Evolutionary conservation across 2,797 vertebrate species (phyloP).

Genomic region (Hephaestus fuliginosus): DNA sequence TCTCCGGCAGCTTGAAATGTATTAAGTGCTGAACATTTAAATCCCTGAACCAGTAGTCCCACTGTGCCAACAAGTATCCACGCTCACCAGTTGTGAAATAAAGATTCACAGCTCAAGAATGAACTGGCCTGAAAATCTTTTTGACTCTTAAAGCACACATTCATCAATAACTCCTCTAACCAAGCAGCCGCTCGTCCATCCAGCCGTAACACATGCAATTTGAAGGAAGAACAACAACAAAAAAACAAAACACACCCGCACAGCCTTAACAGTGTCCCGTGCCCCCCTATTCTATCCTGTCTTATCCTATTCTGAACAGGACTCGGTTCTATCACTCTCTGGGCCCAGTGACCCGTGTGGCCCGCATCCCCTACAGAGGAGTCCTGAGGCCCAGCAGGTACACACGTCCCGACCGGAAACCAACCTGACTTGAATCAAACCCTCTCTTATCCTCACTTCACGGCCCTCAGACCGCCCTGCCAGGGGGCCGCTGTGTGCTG

Average conservation of each 20-base stretch:
- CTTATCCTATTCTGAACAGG: conserved; percentile 93
- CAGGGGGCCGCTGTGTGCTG: conserved; percentile 60
- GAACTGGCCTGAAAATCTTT: conserved; percentile 39
- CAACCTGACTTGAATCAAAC: conserved; percentile 75
- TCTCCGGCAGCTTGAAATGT: conserved; percentile 52
- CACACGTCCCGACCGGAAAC: conserved; percentile 80
- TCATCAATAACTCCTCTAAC: conserved; percentile 57
- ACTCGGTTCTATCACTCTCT: conserved; percentile 99
- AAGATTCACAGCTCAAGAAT: conserved; percentile 25
- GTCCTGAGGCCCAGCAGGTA: conserved; percentile 99
- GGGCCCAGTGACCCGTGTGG: conserved; percentile 96
- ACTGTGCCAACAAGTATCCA: conserved; percentile 30
- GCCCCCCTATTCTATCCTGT: conserved; percentile 75
- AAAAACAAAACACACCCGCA: conserved; percentile 30
- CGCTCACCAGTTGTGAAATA: conserved; percentile 27
- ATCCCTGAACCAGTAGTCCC: conserved; percentile 29
- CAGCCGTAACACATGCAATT: conserved; percentile 54
- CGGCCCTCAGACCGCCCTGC: conserved; percentile 53
- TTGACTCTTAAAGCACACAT: conserved; percentile 28
- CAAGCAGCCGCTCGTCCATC: conserved; percentile 45
- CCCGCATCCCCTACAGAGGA: conserved; percentile 98
- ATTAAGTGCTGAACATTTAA: conserved; percentile 46
- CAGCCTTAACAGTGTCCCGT: conserved; percentile 77
- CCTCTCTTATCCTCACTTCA: conserved; percentile 69
- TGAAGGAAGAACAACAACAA: conserved; percentile 26